phyloP scores from a whole-genome alignment of 1,140 invertebrate species.

The Drosophila kanapiae region DNA sequence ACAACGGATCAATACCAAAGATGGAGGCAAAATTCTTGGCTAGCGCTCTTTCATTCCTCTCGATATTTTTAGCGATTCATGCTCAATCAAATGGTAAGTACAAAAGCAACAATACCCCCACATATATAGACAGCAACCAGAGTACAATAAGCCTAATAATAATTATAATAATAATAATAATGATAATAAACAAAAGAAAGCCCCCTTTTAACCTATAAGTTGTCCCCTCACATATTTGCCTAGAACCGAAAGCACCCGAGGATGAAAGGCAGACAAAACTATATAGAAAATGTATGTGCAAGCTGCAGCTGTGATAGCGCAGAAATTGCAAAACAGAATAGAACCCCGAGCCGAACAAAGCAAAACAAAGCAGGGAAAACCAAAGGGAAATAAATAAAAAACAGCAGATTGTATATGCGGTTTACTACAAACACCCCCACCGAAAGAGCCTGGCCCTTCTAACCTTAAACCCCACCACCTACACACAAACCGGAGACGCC shows the following conservation, averaged over 20 bases:
- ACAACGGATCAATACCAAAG: conserved; percentile 85
- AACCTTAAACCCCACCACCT: conserved; percentile 7
- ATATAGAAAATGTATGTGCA: conserved; percentile 46
- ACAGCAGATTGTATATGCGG: conserved; percentile 58
- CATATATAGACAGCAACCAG: not conserved
- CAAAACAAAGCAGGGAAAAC: conserved; percentile 33
- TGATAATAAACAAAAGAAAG: conserved; percentile 32
- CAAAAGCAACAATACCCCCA: conserved; percentile 39
- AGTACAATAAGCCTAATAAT: conserved; percentile 39
- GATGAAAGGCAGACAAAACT: conserved; percentile 23
- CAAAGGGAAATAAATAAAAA: conserved; percentile 33
- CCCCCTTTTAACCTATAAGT: conserved; percentile 43
- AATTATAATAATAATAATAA: conserved; percentile 11
- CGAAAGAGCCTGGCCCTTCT: not conserved
- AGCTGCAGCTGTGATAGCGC: conserved; percentile 60
- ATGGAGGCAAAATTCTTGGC: conserved; percentile 85
- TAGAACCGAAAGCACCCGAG: conserved; percentile 26
- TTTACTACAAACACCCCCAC: conserved; percentile 41
- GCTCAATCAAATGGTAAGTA: conserved; percentile 84
- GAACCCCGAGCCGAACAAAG: conserved; percentile 46
- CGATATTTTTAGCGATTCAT: conserved; percentile 85
- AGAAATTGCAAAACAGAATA: conserved; percentile 67
- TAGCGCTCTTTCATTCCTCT: conserved; percentile 85
- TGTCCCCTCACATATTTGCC: not conserved
- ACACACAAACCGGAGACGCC: conserved; percentile 18